Percentiles rank a stretch among this genome's conserved stretches.
phyloP scores from a whole-genome alignment of 2,888 invertebrate species.

The Agrotis puta region DNA sequence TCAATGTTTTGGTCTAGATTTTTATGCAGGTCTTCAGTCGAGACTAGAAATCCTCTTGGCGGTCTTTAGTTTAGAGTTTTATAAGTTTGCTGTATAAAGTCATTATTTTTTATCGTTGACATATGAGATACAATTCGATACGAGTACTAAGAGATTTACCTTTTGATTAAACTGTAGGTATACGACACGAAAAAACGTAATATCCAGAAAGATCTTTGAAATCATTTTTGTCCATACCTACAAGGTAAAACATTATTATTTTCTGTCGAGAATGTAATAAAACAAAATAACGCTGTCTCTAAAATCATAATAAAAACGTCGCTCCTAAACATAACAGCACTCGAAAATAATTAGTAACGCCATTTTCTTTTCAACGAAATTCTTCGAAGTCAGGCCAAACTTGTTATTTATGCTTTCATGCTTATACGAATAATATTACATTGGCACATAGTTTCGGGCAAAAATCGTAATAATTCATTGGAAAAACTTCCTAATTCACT shows the following conservation, averaged over 20 bases:
- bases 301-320: constrained; percentile 33
- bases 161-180: not conserved
- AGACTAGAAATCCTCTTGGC: not conserved
- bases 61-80: not conserved
- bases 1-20: not conserved
- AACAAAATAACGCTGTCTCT: constrained; percentile 32
- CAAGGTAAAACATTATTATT: constrained; percentile 12
- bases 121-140: too few relatives aligned
- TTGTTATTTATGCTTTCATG: constrained; percentile 34
- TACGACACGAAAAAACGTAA: not conserved
- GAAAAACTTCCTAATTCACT: constrained; percentile 61
- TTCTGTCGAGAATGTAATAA: constrained; percentile 26
- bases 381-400: constrained; percentile 20
- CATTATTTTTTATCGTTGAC: not conserved
- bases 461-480: constrained; percentile 35
- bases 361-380: constrained; percentile 25
- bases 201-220: not conserved
- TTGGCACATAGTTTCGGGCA: constrained; percentile 31
- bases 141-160: not conserved
- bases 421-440: constrained; percentile 12
- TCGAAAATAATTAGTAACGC: constrained; percentile 43
- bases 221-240: not conserved
- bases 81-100: not conserved
- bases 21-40: not conserved
- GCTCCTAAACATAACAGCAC: constrained; percentile 28